phyloP scores from a whole-genome alignment of 2,113 vertebrate genomes.

The Myotis brandtii region DNA sequence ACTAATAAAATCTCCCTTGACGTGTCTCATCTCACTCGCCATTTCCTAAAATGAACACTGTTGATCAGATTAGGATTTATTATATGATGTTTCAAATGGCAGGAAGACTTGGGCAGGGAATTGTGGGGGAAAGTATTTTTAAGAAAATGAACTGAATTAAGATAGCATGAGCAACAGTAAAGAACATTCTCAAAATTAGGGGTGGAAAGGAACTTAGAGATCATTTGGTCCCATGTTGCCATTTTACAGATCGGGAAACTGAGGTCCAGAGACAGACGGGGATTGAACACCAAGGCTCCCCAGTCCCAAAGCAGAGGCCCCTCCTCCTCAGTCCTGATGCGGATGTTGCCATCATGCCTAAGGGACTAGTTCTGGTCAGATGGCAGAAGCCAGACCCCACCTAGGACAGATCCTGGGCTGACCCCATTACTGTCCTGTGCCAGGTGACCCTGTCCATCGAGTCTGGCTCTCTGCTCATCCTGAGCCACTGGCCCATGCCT shows the following conservation, averaged over 20 bases:
- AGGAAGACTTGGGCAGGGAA: background rate
- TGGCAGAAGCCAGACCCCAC: background rate
- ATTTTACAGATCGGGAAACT: slow-evolving; percentile 28
- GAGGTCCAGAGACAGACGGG: background rate
- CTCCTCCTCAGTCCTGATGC: background rate
- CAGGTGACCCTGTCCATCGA: slow-evolving; percentile 7
- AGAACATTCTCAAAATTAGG: background rate
- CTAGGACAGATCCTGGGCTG: background rate
- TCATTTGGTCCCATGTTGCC: background rate
- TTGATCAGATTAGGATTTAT: background rate
- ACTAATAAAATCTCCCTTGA: background rate
- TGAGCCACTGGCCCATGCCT: slow-evolving; percentile 81
- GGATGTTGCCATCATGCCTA: background rate
- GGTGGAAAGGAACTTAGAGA: background rate
- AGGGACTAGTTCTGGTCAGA: background rate
- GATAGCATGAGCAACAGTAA: background rate
- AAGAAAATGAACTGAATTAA: background rate
- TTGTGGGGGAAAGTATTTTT: background rate
- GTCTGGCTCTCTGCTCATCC: slow-evolving; percentile 74
- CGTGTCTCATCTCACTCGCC: background rate
- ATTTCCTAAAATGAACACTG: background rate
- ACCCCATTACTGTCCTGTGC: background rate
- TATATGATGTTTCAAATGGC: background rate
- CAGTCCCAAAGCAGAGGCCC: background rate
- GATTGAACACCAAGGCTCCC: background rate